Evolutionary conservation across 2,888 invertebrate species (phyloP), one percentile per base, ranked within the genome.

Genomic region (Dynastes grantii): DNA sequence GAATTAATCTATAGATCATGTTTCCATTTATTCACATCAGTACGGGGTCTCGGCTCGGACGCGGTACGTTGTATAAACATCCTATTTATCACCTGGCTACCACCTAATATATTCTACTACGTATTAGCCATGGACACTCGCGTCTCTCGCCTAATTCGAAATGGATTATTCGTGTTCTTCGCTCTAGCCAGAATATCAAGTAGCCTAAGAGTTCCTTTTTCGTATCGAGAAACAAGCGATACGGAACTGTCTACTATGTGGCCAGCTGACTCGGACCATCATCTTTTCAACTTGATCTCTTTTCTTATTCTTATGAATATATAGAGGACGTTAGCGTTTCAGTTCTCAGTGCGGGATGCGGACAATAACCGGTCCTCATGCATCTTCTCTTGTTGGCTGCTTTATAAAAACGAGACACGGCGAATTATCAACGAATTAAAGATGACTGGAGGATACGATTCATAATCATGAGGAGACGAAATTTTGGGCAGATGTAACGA

Each of bases 131-230:
- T 49, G 67, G 67, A 45, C 16, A 67, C 13, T 11, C 9, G 16
- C 3, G 27, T 67, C 45, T 67, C 45, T 49, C 67, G 67, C 45
- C 49, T 67, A 67, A 67, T 67, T 67, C 67, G 11, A 67, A 45
- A 16, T 67, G 67, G 27, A 67, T 67, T 40, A 67, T 67, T 67
- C 45, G 22, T 27, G 45, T 49, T 49, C 11, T 64, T 37, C 32
- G 29, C 16, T 45, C 16, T 49, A 40, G 8, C n/a, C 77, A 78
- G 80, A 81, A 82, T 82, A 81, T 76, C 80, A 81, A 81, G 53
- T 45, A 11, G 45, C 45, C 77, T 77, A 81, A 32, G 32, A 32
- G 80, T 76, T 77, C 82, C 32, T 32, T 80, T 81, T 82, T 82
- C 37, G 32, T 27, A 64, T 32, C 64, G 29, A 5, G 32, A 64